A percentile compares a stretch with the other conserved stretches of the same genome.
These are phyloP conservation scores for Myrmecophaga tridactyla DNA, from an alignment of 2,113 vertebrate species.

Conservation along the genomic window DNA sequence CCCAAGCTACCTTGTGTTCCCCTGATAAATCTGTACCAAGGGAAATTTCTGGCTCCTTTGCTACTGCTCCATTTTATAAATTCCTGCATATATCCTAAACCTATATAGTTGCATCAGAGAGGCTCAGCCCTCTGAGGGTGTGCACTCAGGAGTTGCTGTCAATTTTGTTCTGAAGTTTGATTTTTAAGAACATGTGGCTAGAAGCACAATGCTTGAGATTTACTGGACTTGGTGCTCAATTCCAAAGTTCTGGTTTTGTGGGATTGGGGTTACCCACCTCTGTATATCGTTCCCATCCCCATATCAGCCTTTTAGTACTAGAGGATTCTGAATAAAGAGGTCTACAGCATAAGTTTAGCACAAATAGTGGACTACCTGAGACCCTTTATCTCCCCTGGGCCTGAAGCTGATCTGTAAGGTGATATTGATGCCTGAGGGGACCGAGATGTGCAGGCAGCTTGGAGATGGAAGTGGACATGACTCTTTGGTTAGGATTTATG, in stretches of 20 bases:
- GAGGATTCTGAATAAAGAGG: not conserved
- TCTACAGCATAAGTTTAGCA: not conserved
- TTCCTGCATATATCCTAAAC: not conserved
- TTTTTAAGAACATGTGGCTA: not conserved
- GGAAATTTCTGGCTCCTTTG: not conserved
- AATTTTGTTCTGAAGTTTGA: not conserved
- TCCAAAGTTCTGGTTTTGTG: not conserved
- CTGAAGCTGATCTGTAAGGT: not conserved
- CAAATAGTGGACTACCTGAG: not conserved
- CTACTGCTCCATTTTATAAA: not conserved
- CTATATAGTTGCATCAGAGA: accelerated
- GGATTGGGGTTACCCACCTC: not conserved
- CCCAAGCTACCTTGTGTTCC: not conserved
- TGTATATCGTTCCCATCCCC: not conserved
- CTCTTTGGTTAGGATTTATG: not conserved
- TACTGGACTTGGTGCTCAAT: not conserved
- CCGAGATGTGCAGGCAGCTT: not conserved
- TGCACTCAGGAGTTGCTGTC: not conserved
- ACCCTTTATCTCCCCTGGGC: not conserved
- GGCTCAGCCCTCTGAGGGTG: not conserved
- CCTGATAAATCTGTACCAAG: not conserved
- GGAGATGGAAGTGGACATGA: not conserved
- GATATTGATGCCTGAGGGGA: not conserved
- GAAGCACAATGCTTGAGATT: not conserved
- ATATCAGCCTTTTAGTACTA: not conserved